Conservation (phyloP, 2,113 vertebrate genomes). For the Gasterosteus aculeatus region DNA sequence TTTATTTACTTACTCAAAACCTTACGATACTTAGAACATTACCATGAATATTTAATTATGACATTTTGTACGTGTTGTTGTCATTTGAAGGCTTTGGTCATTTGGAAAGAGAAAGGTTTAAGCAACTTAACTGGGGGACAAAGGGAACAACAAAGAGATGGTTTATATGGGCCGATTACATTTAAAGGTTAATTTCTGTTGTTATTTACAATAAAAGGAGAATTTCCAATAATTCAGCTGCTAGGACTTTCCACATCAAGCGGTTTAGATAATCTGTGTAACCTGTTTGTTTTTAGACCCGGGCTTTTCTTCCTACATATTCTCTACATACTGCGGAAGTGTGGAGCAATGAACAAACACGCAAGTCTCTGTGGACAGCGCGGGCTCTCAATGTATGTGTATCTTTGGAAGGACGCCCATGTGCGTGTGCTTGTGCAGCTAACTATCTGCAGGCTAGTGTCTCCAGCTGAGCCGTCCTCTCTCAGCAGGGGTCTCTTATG, state of each 20-base stretch:
- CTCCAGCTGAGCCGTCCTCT: slow-evolving; percentile 13
- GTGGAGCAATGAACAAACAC: neutral
- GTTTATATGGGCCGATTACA: neutral
- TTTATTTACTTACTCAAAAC: neutral
- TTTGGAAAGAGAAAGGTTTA: neutral
- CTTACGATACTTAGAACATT: neutral
- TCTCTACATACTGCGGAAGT: neutral
- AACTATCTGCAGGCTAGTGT: slow-evolving; percentile 7
- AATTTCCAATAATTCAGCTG: neutral
- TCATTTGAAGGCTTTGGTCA: neutral
- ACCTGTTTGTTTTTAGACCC: neutral
- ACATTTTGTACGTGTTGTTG: neutral
- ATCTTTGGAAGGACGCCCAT: neutral
- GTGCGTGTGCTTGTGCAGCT: neutral
- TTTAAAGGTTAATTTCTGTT: neutral
- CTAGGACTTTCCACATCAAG: neutral
- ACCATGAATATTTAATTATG: neutral
- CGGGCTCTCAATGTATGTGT: neutral
- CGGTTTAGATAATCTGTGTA: neutral
- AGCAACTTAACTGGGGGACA: neutral
- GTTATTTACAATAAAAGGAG: neutral
- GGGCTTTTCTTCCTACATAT: too few relatives aligned
- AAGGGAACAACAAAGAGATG: neutral
- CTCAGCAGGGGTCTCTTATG: slow-evolving; percentile 18
- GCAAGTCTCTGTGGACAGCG: neutral